These are phyloP conservation scores for Heliconius sara DNA, from an alignment of 2,888 invertebrate genomes.

Conservation along the genomic window DNA sequence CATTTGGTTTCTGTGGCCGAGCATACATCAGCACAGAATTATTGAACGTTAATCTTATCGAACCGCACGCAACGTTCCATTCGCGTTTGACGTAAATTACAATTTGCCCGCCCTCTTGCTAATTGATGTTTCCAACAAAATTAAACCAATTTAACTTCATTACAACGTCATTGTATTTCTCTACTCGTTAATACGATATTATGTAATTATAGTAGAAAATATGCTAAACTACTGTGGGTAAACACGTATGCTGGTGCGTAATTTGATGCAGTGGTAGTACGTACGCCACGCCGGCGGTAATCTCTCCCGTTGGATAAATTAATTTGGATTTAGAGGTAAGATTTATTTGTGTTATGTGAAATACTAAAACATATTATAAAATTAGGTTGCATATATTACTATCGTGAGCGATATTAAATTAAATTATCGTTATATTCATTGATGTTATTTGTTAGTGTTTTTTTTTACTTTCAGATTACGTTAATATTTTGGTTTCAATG, in stretches of 20 bases:
- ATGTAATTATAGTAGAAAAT: conserved; percentile 50
- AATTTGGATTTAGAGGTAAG: conserved; percentile 35
- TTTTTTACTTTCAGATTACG: no score
- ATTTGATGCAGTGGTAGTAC: conserved; percentile 25
- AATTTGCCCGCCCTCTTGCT: conserved; percentile 55
- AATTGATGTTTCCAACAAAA: conserved; percentile 69
- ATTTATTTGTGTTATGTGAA: conserved; percentile 27
- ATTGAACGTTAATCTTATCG: conserved; percentile 61
- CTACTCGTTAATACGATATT: conserved; percentile 60
- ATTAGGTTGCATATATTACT: not conserved
- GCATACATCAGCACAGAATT: conserved; percentile 47
- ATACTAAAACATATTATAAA: not conserved
- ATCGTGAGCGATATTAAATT: not conserved
- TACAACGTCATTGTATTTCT: conserved; percentile 63
- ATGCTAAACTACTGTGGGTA: conserved; percentile 24
- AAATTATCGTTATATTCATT: not conserved
- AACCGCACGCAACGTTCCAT: conserved; percentile 53
- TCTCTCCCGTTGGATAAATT: conserved; percentile 24
- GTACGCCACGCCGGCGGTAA: conserved; percentile 24
- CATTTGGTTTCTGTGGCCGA: conserved; percentile 36
- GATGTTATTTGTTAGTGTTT: no score
- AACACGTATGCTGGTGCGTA: conserved; percentile 26
- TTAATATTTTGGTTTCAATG: no score
- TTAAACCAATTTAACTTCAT: conserved; percentile 69
- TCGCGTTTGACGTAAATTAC: conserved; percentile 60